These are phyloP conservation scores for Temnothorax longispinosus DNA, from an alignment of 1,140 invertebrate genomes.

Conservation along the genomic window DNA sequence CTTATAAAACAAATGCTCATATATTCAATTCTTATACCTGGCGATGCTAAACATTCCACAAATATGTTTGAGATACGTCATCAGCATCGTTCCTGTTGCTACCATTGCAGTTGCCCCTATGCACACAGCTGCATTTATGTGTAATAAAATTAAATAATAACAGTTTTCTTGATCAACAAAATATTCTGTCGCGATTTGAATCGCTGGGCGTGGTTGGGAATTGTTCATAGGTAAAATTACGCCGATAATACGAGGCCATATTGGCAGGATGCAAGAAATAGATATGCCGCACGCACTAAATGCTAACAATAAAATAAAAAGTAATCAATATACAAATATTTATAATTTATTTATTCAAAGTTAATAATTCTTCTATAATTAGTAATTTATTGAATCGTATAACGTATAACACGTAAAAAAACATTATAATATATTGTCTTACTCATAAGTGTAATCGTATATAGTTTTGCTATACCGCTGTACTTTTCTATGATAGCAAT, in stretches of 20 bases:
- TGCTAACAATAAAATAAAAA: neutral
- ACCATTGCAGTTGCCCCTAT: neutral
- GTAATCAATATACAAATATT: neutral
- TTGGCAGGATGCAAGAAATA: neutral
- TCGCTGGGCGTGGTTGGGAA: neutral
- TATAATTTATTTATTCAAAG: neutral
- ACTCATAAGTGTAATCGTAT: neutral
- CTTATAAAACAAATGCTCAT: neutral
- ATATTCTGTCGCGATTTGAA: neutral
- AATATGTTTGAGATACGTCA: neutral
- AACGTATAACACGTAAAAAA: neutral
- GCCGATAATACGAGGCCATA: neutral
- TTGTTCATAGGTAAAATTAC: neutral
- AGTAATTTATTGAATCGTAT: neutral
- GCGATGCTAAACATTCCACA: constrained; percentile 5
- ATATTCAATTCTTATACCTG: neutral
- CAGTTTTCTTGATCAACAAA: constrained; percentile 4
- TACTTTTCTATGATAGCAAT: neutral
- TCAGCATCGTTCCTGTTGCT: neutral
- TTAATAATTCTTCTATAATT: neutral
- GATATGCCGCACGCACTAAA: neutral
- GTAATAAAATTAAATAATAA: neutral
- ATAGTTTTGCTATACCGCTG: neutral
- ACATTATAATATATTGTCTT: neutral
- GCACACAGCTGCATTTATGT: neutral